Conservation (phyloP, 2,113 vertebrate genomes). For the Laterallus jamaicensis region DNA sequence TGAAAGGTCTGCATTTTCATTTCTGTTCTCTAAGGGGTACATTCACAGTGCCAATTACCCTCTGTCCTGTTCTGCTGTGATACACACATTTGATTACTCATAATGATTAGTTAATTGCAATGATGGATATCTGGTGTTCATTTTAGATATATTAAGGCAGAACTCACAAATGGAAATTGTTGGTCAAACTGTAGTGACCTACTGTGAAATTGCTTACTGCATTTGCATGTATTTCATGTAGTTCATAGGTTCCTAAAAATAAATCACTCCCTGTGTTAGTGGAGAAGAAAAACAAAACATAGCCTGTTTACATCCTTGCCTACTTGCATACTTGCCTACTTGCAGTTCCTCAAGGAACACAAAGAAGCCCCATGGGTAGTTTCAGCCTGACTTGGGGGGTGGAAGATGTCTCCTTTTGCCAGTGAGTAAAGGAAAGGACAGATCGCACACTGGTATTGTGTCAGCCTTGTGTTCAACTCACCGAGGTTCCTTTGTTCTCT, state of each 20-base stretch:
- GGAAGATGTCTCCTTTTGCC: background rate
- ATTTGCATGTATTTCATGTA: background rate
- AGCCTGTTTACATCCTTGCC: background rate
- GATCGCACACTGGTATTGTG: background rate
- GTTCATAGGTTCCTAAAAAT: background rate
- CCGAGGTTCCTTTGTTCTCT: background rate
- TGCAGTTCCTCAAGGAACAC: background rate
- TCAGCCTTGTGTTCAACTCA: background rate
- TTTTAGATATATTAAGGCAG: background rate
- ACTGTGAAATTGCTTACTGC: background rate
- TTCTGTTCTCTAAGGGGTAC: background rate
- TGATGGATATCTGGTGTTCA: background rate
- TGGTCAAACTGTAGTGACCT: background rate
- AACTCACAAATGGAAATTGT: background rate
- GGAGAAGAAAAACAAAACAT: background rate
- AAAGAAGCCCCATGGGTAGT: background rate
- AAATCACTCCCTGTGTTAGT: background rate
- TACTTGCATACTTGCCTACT: background rate
- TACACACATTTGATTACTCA: background rate
- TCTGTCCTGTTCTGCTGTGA: background rate
- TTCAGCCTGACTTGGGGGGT: background rate
- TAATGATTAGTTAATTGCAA: background rate
- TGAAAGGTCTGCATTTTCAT: background rate
- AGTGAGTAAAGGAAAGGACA: background rate
- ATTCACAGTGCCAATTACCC: background rate